Conservation (phyloP, 2,888 invertebrate species). For the Yponomeuta cagnagella region DNA sequence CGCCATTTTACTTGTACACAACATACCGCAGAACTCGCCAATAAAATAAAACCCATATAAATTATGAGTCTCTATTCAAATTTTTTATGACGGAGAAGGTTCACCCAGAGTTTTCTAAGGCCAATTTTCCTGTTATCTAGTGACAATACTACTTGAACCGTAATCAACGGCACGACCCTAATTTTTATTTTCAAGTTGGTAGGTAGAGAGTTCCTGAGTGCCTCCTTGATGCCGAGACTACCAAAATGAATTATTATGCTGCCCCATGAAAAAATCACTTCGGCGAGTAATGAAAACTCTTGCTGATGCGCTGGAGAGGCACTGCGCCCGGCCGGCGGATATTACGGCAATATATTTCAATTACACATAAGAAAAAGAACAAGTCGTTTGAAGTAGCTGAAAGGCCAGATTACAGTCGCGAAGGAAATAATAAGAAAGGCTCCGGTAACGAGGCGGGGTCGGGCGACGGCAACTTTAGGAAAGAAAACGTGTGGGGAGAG, state of each 20-base stretch:
- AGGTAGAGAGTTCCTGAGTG: constrained; percentile 54
- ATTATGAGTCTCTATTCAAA: not conserved
- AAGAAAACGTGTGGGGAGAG: constrained; percentile 54
- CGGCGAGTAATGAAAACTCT: constrained; percentile 70
- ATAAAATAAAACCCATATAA: constrained; percentile 16
- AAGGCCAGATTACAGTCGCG: constrained; percentile 70
- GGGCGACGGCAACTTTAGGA: constrained; percentile 50
- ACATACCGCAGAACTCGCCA: constrained; percentile 11
- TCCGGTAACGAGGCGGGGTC: constrained; percentile 61
- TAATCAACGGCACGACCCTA: constrained; percentile 23
- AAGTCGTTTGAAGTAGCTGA: constrained; percentile 74
- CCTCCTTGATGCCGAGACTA: constrained; percentile 44
- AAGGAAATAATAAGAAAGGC: constrained; percentile 67
- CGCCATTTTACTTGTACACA: not conserved
- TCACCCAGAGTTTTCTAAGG: not conserved
- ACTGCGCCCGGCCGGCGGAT: constrained; percentile 67
- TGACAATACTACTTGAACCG: constrained; percentile 23
- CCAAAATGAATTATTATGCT: constrained; percentile 71
- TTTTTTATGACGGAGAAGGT: not conserved
- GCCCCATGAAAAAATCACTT: constrained; percentile 69
- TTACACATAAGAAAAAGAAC: constrained; percentile 75
- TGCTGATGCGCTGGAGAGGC: constrained; percentile 68
- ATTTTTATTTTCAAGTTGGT: constrained; percentile 33
- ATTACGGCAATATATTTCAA: constrained; percentile 76
- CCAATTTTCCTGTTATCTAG: constrained; percentile 8